Base-by-base conservation (phyloP, 2,888 invertebrate genomes). In the Nomada ferruginata region DNA sequence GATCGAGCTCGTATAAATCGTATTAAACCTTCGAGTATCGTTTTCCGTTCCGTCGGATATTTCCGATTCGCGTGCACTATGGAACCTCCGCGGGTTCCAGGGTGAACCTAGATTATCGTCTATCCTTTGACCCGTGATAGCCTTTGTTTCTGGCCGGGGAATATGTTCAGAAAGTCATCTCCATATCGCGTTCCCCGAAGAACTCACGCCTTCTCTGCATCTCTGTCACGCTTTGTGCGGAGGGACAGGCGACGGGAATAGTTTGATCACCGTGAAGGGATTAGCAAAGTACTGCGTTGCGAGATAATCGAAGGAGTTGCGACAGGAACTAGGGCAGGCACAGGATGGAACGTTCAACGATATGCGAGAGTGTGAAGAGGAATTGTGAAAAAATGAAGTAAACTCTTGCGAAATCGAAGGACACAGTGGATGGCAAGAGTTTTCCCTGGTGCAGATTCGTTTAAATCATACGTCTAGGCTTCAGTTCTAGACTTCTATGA, bases 41-140 rank as follows among this genome's bases (percentile, higher is more conserved):
- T 85, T 85, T 85, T 76, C 80, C 80, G 52, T 75, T n/a, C 74
- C 76, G 65, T 26, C 75, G 76, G 77, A 59, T 83, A 86, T 83
- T 87, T 83, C 78, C 87, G 82, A 87, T 86, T 86, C 77, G 68
- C 77, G 84, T 74, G 66, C 75, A 63, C 36, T 36, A 50, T 52
- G 23, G 68, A 36, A 59, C 68, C 74, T 53, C 44, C 59, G 42
- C 9, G 26, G 76, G 50, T 44, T 42, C 65, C 65, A 13, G 7
- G 53, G n/a, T 20, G 53, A 60, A 26, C 20, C 60, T 7, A 36
- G 36, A 36, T 20, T 15, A 44, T 59, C 59, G 55, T n/a, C 73
- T 70, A 76, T 86, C 80, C 86, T 85, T 86, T 83, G 81, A 81
- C 36, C 75, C 70, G 65, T 82, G 84, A 85, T 76, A 84, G 59